Evolutionary conservation across 1,140 invertebrate species (phyloP), one percentile per base, ranked within the genome.

Genomic region (Bombus terrestris): DNA sequence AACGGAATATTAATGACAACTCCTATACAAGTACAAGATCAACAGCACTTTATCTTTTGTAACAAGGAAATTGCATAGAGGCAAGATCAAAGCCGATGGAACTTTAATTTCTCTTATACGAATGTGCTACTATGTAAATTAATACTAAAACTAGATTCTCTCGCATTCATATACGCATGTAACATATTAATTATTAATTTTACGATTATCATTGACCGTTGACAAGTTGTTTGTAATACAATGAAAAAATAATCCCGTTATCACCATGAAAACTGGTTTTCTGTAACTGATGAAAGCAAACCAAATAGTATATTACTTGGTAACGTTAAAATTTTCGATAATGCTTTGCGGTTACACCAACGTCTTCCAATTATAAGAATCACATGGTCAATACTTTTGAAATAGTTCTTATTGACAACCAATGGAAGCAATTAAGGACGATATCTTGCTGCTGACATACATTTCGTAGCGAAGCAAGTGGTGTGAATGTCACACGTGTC

Each of bases 371-470:
- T 32, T 59, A 47, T 41, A 10, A 64, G 25, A 35, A 89, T 64
- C 66, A 76, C 43, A 25, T 62, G 66, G 35, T n/a, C 72, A 62
- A 8, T 39, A 59, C 62, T 83, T 57, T 73, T 81, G 76, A 90
- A 87, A 90, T 84, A 89, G 83, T 90, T 43, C 73, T 53, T 87
- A 90, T 90, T 90, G 83, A 72, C 75, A 69, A 37, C 79, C 86
- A 90, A 90, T 88, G 37, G 68, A 88, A 69, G 72, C 88, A 90
- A 90, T 90, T 90, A 90, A 41, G 83, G 88, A 37, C 86, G 87
- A 88, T 89, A 81, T 85, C 69, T 62, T 13, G 39, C n/a, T 28
- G 39, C 59, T 87, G 85, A 89, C 88, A 90, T 66, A 89, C 80
- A 89, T 89, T 89, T 89, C 57, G 32, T 72, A 57, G n/a, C 64